These are phyloP conservation scores for Globodera rostochiensis DNA, from an alignment of 1,140 invertebrate genomes.

Conservation along the genomic window DNA sequence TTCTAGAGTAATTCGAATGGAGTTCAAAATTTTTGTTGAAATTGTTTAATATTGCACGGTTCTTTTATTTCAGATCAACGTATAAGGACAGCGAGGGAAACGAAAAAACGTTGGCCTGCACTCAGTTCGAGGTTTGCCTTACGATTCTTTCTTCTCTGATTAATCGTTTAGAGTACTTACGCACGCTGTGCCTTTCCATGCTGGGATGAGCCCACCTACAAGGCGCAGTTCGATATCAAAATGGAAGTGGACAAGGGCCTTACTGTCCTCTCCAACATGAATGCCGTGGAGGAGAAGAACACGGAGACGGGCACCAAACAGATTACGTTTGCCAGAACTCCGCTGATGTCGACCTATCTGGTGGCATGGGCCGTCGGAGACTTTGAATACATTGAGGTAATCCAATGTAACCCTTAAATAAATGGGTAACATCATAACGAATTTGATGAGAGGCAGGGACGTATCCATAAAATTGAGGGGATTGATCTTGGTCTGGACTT, in stretches of 20 bases:
- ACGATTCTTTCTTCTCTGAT: neutral
- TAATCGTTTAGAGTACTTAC: constrained; percentile 29
- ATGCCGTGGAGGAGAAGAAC: constrained; percentile 48
- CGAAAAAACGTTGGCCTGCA: constrained; percentile 33
- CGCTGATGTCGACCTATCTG: constrained; percentile 69
- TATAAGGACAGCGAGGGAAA: constrained; percentile 37
- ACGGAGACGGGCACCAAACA: constrained; percentile 50
- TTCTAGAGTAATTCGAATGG: too few species aligned
- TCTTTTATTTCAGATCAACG: constrained; percentile 24
- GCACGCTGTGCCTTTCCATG: constrained; percentile 92
- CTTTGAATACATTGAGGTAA: constrained; percentile 66
- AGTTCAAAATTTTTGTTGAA: neutral
- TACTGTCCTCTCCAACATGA: constrained; percentile 63
- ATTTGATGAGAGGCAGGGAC: too few species aligned
- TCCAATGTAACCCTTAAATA: too few species aligned
- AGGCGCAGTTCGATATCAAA: constrained; percentile 77
- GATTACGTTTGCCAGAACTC: constrained; percentile 67
- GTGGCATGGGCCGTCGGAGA: constrained; percentile 69
- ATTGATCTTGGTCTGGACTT: too few species aligned
- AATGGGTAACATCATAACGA: too few species aligned
- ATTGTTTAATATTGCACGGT: neutral
- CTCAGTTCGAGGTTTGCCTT: constrained; percentile 43
- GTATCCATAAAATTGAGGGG: too few species aligned
- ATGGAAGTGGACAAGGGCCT: constrained; percentile 49
- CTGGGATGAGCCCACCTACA: constrained; percentile 91